Evolutionary conservation across 2,113 vertebrate genomes (phyloP), one percentile per base, ranked within the genome.

Genomic region (Bubalus kerabau): DNA sequence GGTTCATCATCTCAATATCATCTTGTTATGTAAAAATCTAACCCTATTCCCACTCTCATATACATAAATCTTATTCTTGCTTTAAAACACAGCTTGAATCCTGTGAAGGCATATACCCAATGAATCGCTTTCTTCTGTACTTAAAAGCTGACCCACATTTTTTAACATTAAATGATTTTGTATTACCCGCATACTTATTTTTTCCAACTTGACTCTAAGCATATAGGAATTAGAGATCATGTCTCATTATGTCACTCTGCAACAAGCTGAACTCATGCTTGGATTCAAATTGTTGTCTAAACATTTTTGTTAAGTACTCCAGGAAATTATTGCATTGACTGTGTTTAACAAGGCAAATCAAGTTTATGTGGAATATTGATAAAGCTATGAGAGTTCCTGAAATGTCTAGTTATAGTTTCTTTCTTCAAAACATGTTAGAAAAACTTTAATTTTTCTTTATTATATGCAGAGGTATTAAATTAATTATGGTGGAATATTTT

Each of bases 351-450:
- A 64, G 24, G 59, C 91, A 23, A 96, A 54, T 91, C 52, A 60
- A 56, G 60, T 86, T 92, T 78, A 89, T 78, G 59, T 50, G 30
- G 17, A 86, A 86, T 95, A 85, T 91, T 98, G 92, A 83, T 92
- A 90, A 97, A 94, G 54, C 59, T 59, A 86, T n/a, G 28, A 67
- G 94, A 54, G 15, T 86, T 32, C 7, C n/a, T 67, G 82, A 67
- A 76, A 40, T 86, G 19, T 67, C 62, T 59, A 80, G 12, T 64
- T 92, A 54, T 62, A 48, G 57, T 92, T 57, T 81, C 13, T 90
- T 92, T 95, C n/a, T 19, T 89, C 74, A 48, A 64, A 94, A 81
- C 16, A 1, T 85, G n/a, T 67, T 71, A 90, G 7, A 81, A 78
- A 12, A 82, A 76, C 30, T 62, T 64, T 71, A 26, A 36, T 82